Percentiles rank a stretch among this genome's conserved stretches.
These are phyloP conservation scores for Pomacea maculata DNA, from an alignment of 1,140 invertebrate species.

Conservation along the genomic window DNA sequence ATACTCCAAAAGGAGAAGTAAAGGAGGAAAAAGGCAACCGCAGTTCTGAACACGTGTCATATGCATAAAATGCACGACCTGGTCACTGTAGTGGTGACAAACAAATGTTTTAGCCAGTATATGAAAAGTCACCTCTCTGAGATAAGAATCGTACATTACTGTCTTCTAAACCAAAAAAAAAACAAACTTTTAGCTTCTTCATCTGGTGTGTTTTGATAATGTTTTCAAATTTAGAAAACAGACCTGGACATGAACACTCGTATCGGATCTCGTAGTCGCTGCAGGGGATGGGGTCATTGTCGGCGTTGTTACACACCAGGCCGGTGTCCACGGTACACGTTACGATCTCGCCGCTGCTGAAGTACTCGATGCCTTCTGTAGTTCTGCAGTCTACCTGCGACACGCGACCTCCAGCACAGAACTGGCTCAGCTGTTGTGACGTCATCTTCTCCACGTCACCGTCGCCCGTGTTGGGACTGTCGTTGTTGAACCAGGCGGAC, in stretches of 20 bases:
- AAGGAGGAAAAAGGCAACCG: too few relatives aligned
- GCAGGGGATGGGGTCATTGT: constrained; percentile 52
- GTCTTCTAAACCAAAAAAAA: too few relatives aligned
- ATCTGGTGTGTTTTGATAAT: too few relatives aligned
- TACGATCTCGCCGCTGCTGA: constrained; percentile 37
- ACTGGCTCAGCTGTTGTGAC: constrained; percentile 26
- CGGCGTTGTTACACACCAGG: constrained; percentile 38
- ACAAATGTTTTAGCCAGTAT: too few relatives aligned
- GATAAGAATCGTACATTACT: too few relatives aligned
- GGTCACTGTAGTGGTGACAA: too few relatives aligned
- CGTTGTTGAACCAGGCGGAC: constrained; percentile 43
- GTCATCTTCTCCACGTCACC: constrained; percentile 44
- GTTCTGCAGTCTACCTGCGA: constrained; percentile 43
- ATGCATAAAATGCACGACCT: too few relatives aligned
- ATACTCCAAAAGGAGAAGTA: too few relatives aligned
- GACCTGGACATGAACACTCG: constrained; percentile 57
- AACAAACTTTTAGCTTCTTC: too few relatives aligned
- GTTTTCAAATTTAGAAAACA: background rate
- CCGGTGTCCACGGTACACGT: constrained; percentile 42
- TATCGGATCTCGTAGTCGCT: constrained; percentile 64
- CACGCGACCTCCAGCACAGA: constrained; percentile 43
- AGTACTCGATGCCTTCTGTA: constrained; percentile 31
- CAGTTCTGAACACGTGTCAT: too few relatives aligned
- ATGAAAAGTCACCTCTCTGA: too few relatives aligned
- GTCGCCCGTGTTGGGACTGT: constrained; percentile 23